A percentile compares a stretch with the other conserved stretches of the same genome.
These are phyloP conservation scores for Xanthia togata DNA, from an alignment of 2,888 invertebrate species.

Conservation along the genomic window DNA sequence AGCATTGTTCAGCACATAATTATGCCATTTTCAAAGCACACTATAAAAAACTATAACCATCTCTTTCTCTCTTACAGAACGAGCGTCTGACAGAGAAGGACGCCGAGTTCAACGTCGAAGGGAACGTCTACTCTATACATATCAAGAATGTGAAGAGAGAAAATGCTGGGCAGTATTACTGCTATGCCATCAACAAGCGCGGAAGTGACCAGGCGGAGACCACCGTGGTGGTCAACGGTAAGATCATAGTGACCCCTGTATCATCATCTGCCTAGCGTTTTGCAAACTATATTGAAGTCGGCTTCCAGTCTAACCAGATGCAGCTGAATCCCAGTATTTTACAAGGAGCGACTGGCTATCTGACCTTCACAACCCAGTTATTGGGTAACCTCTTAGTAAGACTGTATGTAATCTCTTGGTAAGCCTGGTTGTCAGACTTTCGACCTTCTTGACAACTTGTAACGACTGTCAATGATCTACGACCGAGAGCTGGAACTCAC, in stretches of 20 bases:
- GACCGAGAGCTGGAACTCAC: not conserved
- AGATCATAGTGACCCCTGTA: constrained; percentile 52
- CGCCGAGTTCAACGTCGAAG: constrained; percentile 75
- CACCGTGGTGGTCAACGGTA: constrained; percentile 75
- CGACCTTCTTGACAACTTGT: not conserved
- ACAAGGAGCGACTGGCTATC: not conserved
- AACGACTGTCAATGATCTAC: not conserved
- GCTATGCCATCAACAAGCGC: constrained; percentile 79
- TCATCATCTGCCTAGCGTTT: not conserved
- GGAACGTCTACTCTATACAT: constrained; percentile 63
- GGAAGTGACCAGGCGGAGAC: constrained; percentile 73
- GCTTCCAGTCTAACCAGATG: not conserved
- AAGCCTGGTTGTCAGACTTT: not conserved
- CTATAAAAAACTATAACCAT: constrained; percentile 13
- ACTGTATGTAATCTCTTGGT: not conserved
- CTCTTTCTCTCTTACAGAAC: constrained; percentile 75
- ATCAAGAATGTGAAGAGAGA: constrained; percentile 76
- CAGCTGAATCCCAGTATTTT: not conserved
- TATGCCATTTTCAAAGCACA: not conserved
- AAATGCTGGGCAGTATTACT: constrained; percentile 81
- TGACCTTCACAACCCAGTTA: not conserved
- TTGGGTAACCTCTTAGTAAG: no score
- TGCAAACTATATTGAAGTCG: not conserved
- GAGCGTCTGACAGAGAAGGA: constrained; percentile 78
- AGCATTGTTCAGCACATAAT: not conserved